phyloP scores from a whole-genome alignment of 1,140 invertebrate genomes.

The Drosophila bipectinata region DNA sequence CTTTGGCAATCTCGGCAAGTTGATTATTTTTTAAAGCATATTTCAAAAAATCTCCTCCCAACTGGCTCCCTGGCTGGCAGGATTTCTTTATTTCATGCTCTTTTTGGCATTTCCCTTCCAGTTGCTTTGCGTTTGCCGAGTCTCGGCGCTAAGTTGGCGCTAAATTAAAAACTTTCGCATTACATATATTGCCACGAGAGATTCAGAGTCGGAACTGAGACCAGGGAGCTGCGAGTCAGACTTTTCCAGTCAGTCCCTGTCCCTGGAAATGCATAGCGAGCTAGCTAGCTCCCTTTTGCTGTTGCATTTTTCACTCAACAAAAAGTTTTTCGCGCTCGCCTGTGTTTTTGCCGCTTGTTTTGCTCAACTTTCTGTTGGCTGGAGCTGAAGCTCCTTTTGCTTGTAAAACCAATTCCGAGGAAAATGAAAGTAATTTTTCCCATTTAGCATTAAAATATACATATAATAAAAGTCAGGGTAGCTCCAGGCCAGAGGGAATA shows the following conservation, averaged over 20 bases:
- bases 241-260: not conserved
- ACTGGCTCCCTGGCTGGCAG: too few species aligned
- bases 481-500: conserved; percentile 19
- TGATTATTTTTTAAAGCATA: conserved; percentile 82
- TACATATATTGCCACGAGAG: conserved; percentile 75
- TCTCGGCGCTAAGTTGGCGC: conserved; percentile 79
- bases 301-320: conserved; percentile 73
- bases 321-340: conserved; percentile 51
- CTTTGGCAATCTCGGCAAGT: conserved; percentile 57
- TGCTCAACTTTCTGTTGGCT: conserved; percentile 41
- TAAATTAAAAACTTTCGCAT: conserved; percentile 81
- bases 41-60: conserved; percentile 43
- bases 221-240: conserved; percentile 13
- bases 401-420: conserved; percentile 79
- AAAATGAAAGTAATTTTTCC: conserved; percentile 81
- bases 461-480: conserved; percentile 64
- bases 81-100: conserved; percentile 1
- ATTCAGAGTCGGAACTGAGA: conserved; percentile 36
- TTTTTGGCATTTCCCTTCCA: conserved; percentile 61
- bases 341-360: conserved; percentile 43
- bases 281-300: conserved; percentile 20
- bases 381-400: conserved; percentile 30
- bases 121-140: conserved; percentile 71
- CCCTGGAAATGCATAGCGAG: conserved; percentile 39
- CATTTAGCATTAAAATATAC: conserved; percentile 78